A percentile compares a stretch with the other conserved stretches of the same genome.
Conservation (phyloP, 2,113 vertebrate species). For the Gavialis gangeticus region DNA sequence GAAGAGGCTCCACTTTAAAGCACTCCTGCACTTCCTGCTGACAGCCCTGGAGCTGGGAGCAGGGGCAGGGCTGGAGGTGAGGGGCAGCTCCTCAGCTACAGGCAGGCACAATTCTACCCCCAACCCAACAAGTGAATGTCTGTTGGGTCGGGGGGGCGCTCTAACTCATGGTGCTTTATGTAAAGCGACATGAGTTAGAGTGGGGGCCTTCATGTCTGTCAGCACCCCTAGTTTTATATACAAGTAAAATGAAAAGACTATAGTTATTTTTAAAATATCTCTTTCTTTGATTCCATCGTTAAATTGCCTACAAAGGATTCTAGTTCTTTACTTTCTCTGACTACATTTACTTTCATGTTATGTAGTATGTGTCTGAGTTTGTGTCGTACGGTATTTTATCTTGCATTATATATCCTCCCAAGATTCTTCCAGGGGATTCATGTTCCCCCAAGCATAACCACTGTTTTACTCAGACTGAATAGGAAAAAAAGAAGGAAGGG, state of each 20-base stretch:
- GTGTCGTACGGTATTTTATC: not conserved
- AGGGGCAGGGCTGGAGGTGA: too few species aligned
- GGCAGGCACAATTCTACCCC: too few species aligned
- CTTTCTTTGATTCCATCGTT: not conserved
- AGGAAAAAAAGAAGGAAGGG: accelerated
- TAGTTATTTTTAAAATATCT: not conserved
- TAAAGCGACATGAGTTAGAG: too few species aligned
- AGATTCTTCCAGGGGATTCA: not conserved
- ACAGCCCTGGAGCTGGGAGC: too few species aligned
- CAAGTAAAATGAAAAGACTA: not conserved
- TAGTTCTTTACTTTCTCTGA: not conserved
- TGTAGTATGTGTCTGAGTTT: not conserved
- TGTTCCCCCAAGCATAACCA: not conserved
- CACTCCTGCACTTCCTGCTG: too few species aligned
- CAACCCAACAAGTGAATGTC: too few species aligned
- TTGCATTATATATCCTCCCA: accelerated
- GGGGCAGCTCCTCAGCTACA: too few species aligned
- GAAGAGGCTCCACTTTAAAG: too few species aligned
- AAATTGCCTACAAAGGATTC: not conserved
- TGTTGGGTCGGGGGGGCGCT: too few species aligned
- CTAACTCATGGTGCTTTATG: too few species aligned
- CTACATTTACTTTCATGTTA: not conserved
- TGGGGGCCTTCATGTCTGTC: too few species aligned
- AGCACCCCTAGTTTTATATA: not conserved
- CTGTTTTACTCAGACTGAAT: not conserved